Conservation (phyloP, 2,888 invertebrate genomes). For the Rotaria sp. region DNA sequence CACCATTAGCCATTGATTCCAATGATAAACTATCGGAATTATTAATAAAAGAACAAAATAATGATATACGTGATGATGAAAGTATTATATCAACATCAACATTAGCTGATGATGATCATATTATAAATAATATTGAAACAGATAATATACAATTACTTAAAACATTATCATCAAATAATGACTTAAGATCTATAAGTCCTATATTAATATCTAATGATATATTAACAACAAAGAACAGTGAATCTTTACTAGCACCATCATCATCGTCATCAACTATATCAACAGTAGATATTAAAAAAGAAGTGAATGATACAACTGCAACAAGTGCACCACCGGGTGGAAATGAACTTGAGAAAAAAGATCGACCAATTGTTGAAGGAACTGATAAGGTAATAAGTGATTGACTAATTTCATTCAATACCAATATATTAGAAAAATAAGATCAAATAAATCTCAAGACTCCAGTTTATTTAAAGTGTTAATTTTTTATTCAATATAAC, state of each 20-base stretch:
- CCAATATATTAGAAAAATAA: too few species aligned
- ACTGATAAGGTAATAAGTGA: conserved; percentile 23
- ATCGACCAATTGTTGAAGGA: conserved; percentile 48
- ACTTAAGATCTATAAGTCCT: conserved; percentile 52
- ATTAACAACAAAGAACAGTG: conserved; percentile 46
- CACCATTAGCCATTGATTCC: neutral
- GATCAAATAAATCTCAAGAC: too few species aligned
- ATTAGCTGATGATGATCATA: neutral
- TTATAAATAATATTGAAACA: conserved; percentile 17
- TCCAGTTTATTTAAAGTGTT: too few species aligned
- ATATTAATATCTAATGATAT: conserved; percentile 56
- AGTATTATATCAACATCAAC: conserved; percentile 22
- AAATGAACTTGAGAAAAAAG: conserved; percentile 44
- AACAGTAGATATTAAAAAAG: conserved; percentile 41
- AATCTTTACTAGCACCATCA: conserved; percentile 45
- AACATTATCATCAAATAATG: conserved; percentile 43
- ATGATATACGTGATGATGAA: conserved; percentile 7
- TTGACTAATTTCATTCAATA: conserved; percentile 42
- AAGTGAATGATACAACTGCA: conserved; percentile 39
- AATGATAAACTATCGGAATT: neutral
- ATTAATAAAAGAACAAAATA: neutral
- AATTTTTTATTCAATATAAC: too few species aligned
- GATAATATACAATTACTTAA: conserved; percentile 32
- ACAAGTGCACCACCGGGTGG: conserved; percentile 43
- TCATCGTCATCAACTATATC: conserved; percentile 41